These are phyloP conservation scores for Prunella fulvescens DNA, from an alignment of 2,113 vertebrate genomes.

Conservation along the genomic window DNA sequence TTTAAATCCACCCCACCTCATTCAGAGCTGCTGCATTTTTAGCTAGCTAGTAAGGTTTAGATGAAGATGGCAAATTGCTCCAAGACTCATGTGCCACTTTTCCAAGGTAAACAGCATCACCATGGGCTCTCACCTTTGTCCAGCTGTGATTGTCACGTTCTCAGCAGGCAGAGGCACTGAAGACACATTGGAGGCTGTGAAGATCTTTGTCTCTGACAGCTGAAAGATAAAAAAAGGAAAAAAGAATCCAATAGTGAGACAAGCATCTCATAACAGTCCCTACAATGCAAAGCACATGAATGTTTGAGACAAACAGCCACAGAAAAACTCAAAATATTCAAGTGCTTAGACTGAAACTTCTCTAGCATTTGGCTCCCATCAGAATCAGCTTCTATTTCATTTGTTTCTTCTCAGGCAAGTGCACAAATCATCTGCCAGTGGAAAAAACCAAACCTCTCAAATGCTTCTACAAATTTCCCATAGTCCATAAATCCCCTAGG, in stretches of 20 bases:
- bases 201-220: slow-evolving; percentile 99
- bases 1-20: neutral
- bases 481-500: neutral
- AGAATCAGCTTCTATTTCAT: neutral
- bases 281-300: neutral
- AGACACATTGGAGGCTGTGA: slow-evolving; percentile 94
- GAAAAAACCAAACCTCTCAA: neutral
- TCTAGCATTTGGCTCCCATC: neutral
- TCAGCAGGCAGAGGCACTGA: slow-evolving; percentile 88
- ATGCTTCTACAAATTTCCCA: neutral
- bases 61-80: neutral
- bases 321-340: neutral
- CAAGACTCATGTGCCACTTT: neutral
- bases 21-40: neutral
- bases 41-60: neutral
- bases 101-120: neutral
- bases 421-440: neutral
- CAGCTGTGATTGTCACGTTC: slow-evolving; percentile 98
- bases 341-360: neutral
- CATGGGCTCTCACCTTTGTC: slow-evolving; percentile 82
- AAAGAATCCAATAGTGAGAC: neutral
- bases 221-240: slow-evolving; percentile 31
- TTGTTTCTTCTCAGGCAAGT: neutral
- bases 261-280: neutral
- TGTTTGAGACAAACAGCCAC: neutral